phyloP scores from a whole-genome alignment of 2,888 invertebrate species.

The Hemaris fuciformis region DNA sequence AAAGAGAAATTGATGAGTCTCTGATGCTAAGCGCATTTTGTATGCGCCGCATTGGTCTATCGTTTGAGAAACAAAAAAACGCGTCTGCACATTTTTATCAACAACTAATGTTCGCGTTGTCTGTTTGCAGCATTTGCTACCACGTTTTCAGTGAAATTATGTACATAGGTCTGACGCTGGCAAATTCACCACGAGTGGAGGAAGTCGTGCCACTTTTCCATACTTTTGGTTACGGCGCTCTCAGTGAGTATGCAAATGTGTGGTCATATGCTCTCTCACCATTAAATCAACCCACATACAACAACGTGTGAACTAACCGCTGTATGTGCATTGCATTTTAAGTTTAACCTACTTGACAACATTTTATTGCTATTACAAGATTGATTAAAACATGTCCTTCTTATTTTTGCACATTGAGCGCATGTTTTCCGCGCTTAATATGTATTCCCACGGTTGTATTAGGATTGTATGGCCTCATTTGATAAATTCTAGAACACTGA shows the following conservation, averaged over 20 bases:
- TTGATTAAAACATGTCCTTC: not conserved
- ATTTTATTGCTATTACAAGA: not conserved
- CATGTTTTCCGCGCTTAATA: not conserved
- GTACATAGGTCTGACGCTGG: slow-evolving; percentile 63
- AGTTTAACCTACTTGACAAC: not conserved
- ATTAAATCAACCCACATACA: slow-evolving; percentile 7
- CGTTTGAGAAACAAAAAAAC: slow-evolving; percentile 49
- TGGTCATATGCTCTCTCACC: not conserved
- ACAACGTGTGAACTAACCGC: not conserved
- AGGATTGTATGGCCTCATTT: not conserved
- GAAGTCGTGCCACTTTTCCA: slow-evolving; percentile 74
- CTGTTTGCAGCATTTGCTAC: slow-evolving; percentile 59
- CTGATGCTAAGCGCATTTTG: slow-evolving; percentile 56
- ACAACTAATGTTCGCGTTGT: slow-evolving; percentile 53
- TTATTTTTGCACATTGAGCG: too few species aligned
- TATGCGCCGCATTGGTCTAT: slow-evolving; percentile 63
- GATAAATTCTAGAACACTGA: too few species aligned
- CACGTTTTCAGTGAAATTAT: slow-evolving; percentile 70
- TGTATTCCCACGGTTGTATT: not conserved
- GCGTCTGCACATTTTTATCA: slow-evolving; percentile 43
- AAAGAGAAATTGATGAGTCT: slow-evolving; percentile 61
- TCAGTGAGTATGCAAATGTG: slow-evolving; percentile 55
- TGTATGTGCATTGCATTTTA: not conserved
- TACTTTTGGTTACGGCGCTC: slow-evolving; percentile 70
- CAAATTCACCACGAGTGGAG: slow-evolving; percentile 68